Base-by-base conservation (phyloP, 2,113 vertebrate species). In the Oryzias woworae region DNA sequence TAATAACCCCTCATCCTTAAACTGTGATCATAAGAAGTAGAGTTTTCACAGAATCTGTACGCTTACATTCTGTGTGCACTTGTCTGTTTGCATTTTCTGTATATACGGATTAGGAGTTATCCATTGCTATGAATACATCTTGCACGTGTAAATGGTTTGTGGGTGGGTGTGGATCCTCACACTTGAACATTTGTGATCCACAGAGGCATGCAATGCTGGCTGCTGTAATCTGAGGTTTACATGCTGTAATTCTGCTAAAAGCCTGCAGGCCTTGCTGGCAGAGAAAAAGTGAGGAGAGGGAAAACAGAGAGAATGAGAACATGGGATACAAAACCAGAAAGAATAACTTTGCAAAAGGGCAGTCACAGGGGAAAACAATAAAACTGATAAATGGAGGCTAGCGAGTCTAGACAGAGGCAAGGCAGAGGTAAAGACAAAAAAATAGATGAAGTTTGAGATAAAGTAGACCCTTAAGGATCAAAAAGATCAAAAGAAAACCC, bases 221-320 rank as follows among this genome's bases (percentile, higher is more conserved):
- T 81, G 83, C 83, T 87, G 86, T 89, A 90, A 88, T 89, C 87
- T 79, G 56, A 81, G 87, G 83, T 90, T 90, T 90, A 90, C 87
- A 87, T 53, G 82, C 83, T 87, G 89, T 90, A 90, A 90, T 87
- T 71, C 87, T 82, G 61, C 84, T 66, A 73, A 81, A 87, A 84
- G 84, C 86, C 87, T 87, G 77, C 75, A 85, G 86, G 78, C 81
- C 78, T 76, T 6, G 77, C 85, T 88, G 86, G 78, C 80, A 86
- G 74, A 80, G 69, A 83, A 52, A 57, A 75, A 69, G 69, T 56
- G 43, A 52, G 65, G 20, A 49, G 57, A 65, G 58, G 66, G 14
- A 43, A 70, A 20, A 60, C 64, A 73, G 36, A 47, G 61, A 42
- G 14, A 54, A 57, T 26, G 60, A 56, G 49, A 62, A 78, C 68